A percentile compares a stretch with the other conserved stretches of the same genome.
Evolutionary conservation across 2,113 vertebrate species (phyloP).

Genomic region (Herpailurus yagouaroundi): DNA sequence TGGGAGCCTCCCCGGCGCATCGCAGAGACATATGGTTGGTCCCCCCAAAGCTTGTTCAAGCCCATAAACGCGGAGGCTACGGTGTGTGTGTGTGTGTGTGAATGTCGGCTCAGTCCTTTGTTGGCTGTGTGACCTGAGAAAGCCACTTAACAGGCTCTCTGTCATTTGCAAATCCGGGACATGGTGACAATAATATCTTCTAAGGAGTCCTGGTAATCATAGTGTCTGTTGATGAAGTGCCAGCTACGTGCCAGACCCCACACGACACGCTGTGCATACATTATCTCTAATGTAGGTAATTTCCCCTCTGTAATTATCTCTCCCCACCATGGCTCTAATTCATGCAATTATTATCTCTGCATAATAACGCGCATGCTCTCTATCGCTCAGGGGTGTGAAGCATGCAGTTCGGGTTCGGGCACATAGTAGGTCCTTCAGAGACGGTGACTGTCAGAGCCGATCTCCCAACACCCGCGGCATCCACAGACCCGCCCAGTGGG

Average conservation of each 20-base stretch:
- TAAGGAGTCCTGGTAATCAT: neutral
- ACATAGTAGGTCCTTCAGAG: constrained; percentile 14
- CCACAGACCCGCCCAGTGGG: too few species aligned
- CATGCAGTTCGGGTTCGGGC: neutral
- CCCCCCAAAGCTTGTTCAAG: neutral
- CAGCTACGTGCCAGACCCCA: neutral
- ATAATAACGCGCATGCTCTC: neutral
- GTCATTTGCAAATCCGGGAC: neutral
- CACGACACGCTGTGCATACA: neutral
- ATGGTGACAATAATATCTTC: too few species aligned
- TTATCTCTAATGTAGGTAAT: neutral
- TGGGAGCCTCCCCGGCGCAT: too few species aligned
- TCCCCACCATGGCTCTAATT: neutral
- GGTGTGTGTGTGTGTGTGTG: fast-evolving
- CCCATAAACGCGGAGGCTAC: fast-evolving
- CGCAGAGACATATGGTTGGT: fast-evolving
- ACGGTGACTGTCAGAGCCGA: fast-evolving
- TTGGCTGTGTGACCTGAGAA: neutral
- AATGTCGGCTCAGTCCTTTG: neutral
- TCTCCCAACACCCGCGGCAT: fast-evolving
- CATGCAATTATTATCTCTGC: neutral
- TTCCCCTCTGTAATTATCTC: neutral
- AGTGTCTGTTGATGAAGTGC: neutral
- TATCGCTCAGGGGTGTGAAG: neutral
- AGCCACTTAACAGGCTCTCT: neutral